Evolutionary conservation across 2,888 invertebrate genomes (phyloP).

Genomic region (Ecliptopera silaceata): DNA sequence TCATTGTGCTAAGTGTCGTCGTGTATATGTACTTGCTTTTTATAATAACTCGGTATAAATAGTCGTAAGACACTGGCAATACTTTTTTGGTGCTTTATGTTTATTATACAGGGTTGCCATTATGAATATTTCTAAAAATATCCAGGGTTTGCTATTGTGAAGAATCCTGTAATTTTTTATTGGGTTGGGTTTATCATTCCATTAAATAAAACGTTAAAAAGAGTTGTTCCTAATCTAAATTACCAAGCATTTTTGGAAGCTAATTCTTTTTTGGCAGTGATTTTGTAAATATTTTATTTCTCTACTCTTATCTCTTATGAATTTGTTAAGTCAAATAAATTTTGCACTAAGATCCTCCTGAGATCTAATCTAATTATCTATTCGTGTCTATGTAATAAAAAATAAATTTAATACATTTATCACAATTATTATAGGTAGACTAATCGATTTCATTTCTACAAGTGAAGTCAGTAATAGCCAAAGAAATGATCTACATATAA

Average conservation of each 20-base stretch:
- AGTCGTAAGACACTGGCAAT: not conserved
- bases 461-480: not conserved
- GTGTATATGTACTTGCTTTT: not conserved
- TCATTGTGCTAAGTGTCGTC: not conserved
- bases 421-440: not conserved
- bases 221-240: not conserved
- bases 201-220: conserved; percentile 3
- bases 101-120: conserved; percentile 5
- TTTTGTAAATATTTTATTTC: not conserved
- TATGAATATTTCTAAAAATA: not conserved
- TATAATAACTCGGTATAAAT: not conserved
- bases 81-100: conserved; percentile 9
- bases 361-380: not conserved
- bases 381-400: not conserved
- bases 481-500: not conserved
- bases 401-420: not conserved
- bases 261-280: not conserved
- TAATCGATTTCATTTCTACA: not conserved
- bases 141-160: not conserved
- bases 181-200: conserved; percentile 10
- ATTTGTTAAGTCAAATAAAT: not conserved
- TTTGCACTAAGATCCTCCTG: not conserved
- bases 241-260: not conserved
- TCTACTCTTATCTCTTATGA: not conserved
- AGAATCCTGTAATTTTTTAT: not conserved